These are phyloP conservation scores for Ibycter americanus DNA, from an alignment of 2,797 vertebrate genomes.

Conservation along the genomic window DNA sequence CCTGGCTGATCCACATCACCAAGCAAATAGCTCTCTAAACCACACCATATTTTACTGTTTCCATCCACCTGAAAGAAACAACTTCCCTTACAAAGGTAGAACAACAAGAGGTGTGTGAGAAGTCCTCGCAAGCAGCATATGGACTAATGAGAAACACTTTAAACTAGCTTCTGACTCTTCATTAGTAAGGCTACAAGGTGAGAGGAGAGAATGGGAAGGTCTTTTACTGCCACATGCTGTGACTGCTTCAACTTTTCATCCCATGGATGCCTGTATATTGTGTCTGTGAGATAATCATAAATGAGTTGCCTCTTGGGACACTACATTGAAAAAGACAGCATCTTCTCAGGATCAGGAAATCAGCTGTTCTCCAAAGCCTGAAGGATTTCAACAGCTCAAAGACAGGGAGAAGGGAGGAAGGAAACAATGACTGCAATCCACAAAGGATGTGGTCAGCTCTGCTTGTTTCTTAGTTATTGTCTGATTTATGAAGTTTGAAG, in stretches of 20 bases:
- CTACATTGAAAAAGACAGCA: rapidly evolving
- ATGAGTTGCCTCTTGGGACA: background rate
- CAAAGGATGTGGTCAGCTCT: background rate
- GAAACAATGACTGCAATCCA: background rate
- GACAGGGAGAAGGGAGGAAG: background rate
- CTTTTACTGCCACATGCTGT: background rate
- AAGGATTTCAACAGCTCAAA: background rate
- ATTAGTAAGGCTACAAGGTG: background rate
- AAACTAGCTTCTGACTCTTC: background rate
- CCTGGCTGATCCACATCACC: background rate
- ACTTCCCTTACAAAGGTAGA: background rate
- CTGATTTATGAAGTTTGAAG: background rate
- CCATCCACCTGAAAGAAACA: background rate
- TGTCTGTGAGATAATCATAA: background rate
- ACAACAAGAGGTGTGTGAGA: background rate
- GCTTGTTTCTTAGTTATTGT: background rate
- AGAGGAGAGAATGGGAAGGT: background rate
- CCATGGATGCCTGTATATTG: background rate
- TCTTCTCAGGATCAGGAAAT: background rate
- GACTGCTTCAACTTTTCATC: background rate
- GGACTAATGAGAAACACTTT: background rate
- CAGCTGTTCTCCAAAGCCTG: background rate
- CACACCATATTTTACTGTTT: background rate
- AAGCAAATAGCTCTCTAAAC: background rate
- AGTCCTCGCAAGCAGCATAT: background rate